These are phyloP conservation scores for Stomatorhinus ivindoensis DNA, from an alignment of 2,113 vertebrate genomes.

Conservation along the genomic window DNA sequence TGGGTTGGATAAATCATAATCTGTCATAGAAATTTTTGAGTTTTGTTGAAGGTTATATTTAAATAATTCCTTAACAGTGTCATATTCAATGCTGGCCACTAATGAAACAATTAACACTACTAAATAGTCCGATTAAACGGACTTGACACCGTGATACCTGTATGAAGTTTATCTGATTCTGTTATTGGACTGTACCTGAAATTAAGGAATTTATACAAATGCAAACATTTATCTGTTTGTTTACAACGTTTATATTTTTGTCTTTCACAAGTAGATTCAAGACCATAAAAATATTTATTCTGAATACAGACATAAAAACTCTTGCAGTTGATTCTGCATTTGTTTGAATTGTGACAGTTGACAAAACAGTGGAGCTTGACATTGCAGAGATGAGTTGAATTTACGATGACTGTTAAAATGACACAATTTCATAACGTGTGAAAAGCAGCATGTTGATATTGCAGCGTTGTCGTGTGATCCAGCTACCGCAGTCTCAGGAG, in stretches of 20 bases:
- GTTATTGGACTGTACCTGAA: not conserved
- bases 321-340: not conserved
- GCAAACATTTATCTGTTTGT: not conserved
- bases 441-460: not conserved
- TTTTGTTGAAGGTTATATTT: not conserved
- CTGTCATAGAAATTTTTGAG: not conserved
- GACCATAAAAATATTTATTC: not conserved
- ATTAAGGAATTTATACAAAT: not conserved
- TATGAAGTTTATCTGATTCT: not conserved
- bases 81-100: not conserved
- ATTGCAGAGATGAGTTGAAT: not conserved
- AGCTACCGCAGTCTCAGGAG: not conserved
- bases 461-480: not conserved
- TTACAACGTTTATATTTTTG: not conserved
- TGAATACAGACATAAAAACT: not conserved
- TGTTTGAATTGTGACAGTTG: not conserved
- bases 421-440: not conserved
- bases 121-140: not conserved
- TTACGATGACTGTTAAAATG: not conserved
- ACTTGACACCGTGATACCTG: not conserved
- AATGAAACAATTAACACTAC: not conserved
- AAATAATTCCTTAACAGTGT: not conserved
- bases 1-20: not conserved
- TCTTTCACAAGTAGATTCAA: not conserved
- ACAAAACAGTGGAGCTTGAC: not conserved